phyloP scores from a whole-genome alignment of 2,888 invertebrate genomes.

The Pyralis farinalis region DNA sequence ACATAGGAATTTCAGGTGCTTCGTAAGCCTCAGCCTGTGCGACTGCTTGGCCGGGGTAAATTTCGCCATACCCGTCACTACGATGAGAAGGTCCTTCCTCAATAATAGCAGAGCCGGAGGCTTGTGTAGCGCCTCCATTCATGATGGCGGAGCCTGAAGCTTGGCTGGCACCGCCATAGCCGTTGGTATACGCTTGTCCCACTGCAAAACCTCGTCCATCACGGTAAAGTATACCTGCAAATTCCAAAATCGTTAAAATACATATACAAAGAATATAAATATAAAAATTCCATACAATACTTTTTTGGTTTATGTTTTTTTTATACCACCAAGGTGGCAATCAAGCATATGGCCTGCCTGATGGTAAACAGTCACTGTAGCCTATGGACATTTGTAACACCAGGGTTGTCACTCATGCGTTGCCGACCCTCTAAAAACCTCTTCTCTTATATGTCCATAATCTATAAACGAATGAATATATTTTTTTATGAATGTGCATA shows the following conservation, averaged over 20 bases:
- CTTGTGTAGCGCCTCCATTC: slow-evolving; percentile 37
- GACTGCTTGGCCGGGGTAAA: slow-evolving; percentile 42
- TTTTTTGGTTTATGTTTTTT: too few relatives aligned
- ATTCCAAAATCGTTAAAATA: slow-evolving; percentile 6
- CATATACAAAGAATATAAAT: too few relatives aligned
- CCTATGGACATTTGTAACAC: too few relatives aligned
- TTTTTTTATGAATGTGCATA: too few relatives aligned
- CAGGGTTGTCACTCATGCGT: too few relatives aligned
- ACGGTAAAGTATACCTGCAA: slow-evolving; percentile 50
- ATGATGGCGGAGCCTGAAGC: slow-evolving; percentile 48
- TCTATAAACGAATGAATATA: too few relatives aligned
- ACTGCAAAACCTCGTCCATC: slow-evolving; percentile 54
- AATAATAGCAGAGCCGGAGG: slow-evolving; percentile 38
- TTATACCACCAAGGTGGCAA: too few relatives aligned
- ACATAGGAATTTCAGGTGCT: slow-evolving; percentile 15
- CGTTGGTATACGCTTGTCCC: slow-evolving; percentile 48
- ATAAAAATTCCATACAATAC: too few relatives aligned
- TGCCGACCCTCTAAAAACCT: too few relatives aligned
- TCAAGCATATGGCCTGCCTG: too few relatives aligned
- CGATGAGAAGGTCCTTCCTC: slow-evolving; percentile 30
- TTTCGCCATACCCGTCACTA: slow-evolving; percentile 31
- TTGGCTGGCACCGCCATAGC: slow-evolving; percentile 35
- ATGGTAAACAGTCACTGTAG: too few relatives aligned
- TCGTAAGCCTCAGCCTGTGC: slow-evolving; percentile 45
- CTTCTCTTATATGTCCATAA: too few relatives aligned